Conservation (phyloP, 1,140 invertebrate species). For the Drosophila nigrodunni region DNA sequence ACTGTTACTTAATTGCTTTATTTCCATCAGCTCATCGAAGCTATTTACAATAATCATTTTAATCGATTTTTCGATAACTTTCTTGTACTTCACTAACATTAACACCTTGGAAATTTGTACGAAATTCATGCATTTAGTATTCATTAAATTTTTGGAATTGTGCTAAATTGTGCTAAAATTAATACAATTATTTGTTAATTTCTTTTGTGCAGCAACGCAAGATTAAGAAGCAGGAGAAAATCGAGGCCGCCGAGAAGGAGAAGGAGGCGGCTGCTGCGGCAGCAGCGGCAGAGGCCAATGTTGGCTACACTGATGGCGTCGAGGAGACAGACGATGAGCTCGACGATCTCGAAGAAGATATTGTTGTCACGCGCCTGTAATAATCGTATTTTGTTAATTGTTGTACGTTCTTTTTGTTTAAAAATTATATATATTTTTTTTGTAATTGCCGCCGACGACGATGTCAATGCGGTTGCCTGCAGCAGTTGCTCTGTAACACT, state of each 20-base stretch:
- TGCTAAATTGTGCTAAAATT: background rate
- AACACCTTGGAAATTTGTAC: no score
- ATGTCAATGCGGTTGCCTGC: constrained; percentile 14
- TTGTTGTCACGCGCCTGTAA: constrained; percentile 93
- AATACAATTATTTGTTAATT: constrained; percentile 3
- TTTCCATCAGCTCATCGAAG: no score
- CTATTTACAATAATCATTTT: no score
- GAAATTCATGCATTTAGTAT: no score
- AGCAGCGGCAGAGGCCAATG: constrained; percentile 85
- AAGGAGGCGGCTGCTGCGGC: constrained; percentile 84
- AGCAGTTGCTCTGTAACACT: background rate
- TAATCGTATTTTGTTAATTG: constrained; percentile 54
- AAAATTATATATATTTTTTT: constrained; percentile 41
- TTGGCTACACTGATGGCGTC: constrained; percentile 76
- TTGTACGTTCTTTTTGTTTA: constrained; percentile 64
- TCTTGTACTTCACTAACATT: no score
- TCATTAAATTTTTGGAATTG: background rate
- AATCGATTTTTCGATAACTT: no score
- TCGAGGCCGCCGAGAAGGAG: constrained; percentile 85
- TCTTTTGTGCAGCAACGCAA: constrained; percentile 82
- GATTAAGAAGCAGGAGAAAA: constrained; percentile 89
- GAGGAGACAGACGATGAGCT: constrained; percentile 93
- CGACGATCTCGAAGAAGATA: constrained; percentile 93
- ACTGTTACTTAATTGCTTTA: no score
- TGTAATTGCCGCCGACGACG: constrained; percentile 14